phyloP scores from a whole-genome alignment of 2,113 vertebrate genomes.

The Bubo bubo region DNA sequence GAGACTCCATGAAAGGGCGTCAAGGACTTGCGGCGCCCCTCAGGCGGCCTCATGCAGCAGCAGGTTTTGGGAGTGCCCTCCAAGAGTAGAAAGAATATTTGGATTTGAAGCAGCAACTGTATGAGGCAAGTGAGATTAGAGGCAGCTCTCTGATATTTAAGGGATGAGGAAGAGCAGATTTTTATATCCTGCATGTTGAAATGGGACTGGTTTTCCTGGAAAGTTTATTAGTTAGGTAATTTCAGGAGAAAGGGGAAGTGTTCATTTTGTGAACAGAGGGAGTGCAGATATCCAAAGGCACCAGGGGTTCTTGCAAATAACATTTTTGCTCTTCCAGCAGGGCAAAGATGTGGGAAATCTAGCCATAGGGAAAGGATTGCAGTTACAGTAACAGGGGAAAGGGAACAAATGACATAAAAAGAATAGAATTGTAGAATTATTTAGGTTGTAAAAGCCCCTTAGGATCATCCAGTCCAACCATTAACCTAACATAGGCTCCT shows the following conservation, averaged over 20 bases:
- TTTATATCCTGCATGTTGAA: rapidly evolving
- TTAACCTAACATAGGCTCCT: background rate
- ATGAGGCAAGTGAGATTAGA: background rate
- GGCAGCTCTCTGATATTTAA: background rate
- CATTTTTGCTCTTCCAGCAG: background rate
- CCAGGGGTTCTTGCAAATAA: background rate
- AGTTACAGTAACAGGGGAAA: background rate
- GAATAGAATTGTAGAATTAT: background rate
- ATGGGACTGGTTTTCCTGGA: background rate
- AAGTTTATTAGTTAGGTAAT: background rate
- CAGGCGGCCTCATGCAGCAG: background rate
- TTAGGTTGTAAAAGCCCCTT: background rate
- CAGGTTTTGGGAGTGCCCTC: background rate
- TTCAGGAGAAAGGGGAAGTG: background rate
- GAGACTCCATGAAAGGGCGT: background rate
- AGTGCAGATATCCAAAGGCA: background rate
- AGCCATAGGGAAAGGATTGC: background rate
- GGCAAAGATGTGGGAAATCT: background rate
- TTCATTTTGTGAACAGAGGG: background rate
- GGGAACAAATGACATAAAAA: background rate
- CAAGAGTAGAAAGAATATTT: background rate
- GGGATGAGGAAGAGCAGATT: background rate
- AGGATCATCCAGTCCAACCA: rapidly evolving
- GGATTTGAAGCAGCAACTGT: background rate
- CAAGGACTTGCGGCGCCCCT: rapidly evolving